phyloP scores from a whole-genome alignment of 2,113 vertebrate genomes.

The Zosterops borbonicus region DNA sequence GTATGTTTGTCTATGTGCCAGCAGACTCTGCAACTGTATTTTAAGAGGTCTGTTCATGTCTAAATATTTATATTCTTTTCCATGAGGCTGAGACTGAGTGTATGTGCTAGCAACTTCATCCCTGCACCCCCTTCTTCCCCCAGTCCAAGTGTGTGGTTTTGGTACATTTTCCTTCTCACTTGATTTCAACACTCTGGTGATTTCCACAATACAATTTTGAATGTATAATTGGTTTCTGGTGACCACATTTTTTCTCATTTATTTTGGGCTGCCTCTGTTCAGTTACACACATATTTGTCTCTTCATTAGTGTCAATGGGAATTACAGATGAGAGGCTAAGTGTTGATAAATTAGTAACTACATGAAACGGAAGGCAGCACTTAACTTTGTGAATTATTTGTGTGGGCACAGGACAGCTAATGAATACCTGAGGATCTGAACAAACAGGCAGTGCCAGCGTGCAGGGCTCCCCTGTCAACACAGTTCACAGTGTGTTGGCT shows the following conservation, averaged over 20 bases:
- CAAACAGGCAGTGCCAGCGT: neutral
- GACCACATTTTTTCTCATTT: slow-evolving; percentile 48
- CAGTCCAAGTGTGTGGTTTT: slow-evolving; percentile 16
- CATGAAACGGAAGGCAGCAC: neutral
- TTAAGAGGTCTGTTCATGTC: slow-evolving; percentile 57
- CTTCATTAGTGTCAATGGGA: slow-evolving; percentile 47
- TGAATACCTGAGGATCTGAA: slow-evolving; percentile 6
- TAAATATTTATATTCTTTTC: slow-evolving; percentile 63
- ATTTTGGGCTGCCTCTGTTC: slow-evolving; percentile 42
- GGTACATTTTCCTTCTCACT: slow-evolving; percentile 8
- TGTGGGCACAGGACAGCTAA: slow-evolving; percentile 28
- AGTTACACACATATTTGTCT: slow-evolving; percentile 44
- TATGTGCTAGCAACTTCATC: slow-evolving; percentile 11
- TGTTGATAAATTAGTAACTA: slow-evolving; percentile 38
- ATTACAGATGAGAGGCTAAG: slow-evolving; percentile 48
- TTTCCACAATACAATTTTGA: slow-evolving; percentile 1
- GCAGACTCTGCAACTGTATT: slow-evolving; percentile 63
- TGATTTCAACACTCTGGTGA: neutral
- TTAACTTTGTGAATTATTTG: slow-evolving; percentile 48
- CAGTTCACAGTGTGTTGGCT: accelerated
- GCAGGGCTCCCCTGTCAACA: accelerated
- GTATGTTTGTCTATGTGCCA: slow-evolving; percentile 53
- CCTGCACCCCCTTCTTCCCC: neutral
- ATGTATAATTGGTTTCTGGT: slow-evolving; percentile 47
- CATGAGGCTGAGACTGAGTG: slow-evolving; percentile 33